Evolutionary conservation across 2,797 vertebrate genomes (phyloP), one percentile per base, ranked within the genome.

Genomic region (Mareca penelope): DNA sequence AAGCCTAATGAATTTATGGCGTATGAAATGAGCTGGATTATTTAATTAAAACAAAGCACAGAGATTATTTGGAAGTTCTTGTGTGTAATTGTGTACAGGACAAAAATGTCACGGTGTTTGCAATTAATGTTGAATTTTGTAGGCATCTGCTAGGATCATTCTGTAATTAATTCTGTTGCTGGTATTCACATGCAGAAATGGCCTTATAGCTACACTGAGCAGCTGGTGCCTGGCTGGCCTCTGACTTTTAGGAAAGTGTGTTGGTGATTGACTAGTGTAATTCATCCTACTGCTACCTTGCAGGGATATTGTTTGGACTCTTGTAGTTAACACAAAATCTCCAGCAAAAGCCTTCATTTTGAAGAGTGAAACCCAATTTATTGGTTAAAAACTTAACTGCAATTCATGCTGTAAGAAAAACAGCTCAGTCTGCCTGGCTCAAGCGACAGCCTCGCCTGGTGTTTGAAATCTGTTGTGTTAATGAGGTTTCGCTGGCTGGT

Each of bases 1-100:
- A 61, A 87, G 73, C 40, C n/a, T 70, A 80, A 92, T 95, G 93
- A n/a, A 93, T 96, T 94, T 83, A 65, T 81, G 73, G 42, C 2
- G 0, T 61, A 61, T 80, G 46, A 92, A 94, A 88, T 64, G 18
- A 93, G 35, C n/a, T 78, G 65, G 40, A 80, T 77, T 87, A 55
- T 24, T 7, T 63, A 42, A 94, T 92, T 96, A 96, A 95, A 96
- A 86, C 52, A 82, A 60, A n/a, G 33, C 44, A 73, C 33, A 57
- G 65, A 57, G 70, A 60, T 80, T 28, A 77, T 71, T 48, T 71
- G 48, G 37, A 80, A 24, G 57, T 60, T 90, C 48, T 26, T 50
- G 17, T 57, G 48, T 89, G 22, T 83, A 77, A 79, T 29, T 87
- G 29, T 56, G 33, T 82, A 26, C 56, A 39, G 37, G 50, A 70